Conservation (phyloP, 1,140 invertebrate species). For the Pseudobourletiella spinata region DNA sequence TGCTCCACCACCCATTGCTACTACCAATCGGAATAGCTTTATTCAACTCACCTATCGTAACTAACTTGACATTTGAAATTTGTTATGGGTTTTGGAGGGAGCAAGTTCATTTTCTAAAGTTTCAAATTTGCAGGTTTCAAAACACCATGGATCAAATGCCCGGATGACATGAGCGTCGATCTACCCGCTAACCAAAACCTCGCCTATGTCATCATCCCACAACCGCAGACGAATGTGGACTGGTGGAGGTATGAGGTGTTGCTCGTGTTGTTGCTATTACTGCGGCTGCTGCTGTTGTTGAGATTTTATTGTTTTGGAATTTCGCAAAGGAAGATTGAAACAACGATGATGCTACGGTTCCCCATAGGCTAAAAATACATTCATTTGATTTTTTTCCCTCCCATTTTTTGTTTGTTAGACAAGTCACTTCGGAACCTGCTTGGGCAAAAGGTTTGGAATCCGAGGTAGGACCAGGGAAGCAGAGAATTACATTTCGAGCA, state of each 20-base stretch:
- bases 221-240: constrained; percentile 57
- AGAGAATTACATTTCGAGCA: constrained; percentile 47
- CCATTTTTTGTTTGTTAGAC: constrained; percentile 10
- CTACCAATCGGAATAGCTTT: constrained; percentile 31
- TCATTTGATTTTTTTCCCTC: background rate
- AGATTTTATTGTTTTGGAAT: too few relatives aligned
- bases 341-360: background rate
- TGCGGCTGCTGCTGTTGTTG: background rate
- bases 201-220: constrained; percentile 51
- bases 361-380: background rate
- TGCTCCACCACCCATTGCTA: constrained; percentile 6
- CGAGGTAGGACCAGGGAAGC: constrained; percentile 50
- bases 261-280: background rate
- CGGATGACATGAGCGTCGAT: constrained; percentile 49
- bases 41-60: constrained; percentile 36
- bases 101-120: background rate
- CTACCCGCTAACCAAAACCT: constrained; percentile 47
- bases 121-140: constrained; percentile 23
- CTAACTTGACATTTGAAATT: background rate
- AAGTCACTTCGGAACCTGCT: constrained; percentile 44
- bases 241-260: constrained; percentile 52
- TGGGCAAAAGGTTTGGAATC: constrained; percentile 57
- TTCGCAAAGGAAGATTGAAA: background rate
- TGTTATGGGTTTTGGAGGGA: background rate
- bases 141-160: constrained; percentile 54